These are phyloP conservation scores for Cantharis lateralis DNA, from an alignment of 2,888 invertebrate genomes.

Conservation along the genomic window DNA sequence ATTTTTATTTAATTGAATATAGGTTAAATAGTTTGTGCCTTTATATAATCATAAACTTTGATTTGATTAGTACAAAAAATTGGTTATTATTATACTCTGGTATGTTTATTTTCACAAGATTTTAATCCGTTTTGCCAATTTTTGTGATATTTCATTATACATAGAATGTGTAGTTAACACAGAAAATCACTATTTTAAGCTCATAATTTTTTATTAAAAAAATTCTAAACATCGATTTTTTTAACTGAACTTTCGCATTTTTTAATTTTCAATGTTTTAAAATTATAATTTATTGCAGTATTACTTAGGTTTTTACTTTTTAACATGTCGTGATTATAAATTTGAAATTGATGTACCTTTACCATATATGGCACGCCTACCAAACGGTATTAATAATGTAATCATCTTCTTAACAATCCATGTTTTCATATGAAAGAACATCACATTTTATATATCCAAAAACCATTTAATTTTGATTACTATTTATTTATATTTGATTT, in stretches of 20 bases:
- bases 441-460: neutral
- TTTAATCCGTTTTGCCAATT: neutral
- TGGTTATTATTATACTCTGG: neutral
- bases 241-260: neutral
- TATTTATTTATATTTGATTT: neutral
- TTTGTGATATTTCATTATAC: neutral
- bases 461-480: neutral
- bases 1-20: slow-evolving; percentile 3
- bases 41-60: slow-evolving; percentile 17
- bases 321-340: neutral
- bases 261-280: neutral
- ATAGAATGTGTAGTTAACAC: neutral
- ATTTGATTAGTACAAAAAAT: slow-evolving; percentile 2
- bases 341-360: neutral
- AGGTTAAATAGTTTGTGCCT: slow-evolving; percentile 14
- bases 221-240: neutral
- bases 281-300: neutral
- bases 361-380: neutral
- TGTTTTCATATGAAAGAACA: slow-evolving; percentile 7
- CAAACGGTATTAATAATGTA: neutral
- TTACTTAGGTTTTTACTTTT: neutral
- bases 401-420: slow-evolving; percentile 2
- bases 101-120: neutral
- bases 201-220: neutral
- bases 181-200: neutral